A percentile compares a stretch with the other conserved stretches of the same genome.
Conservation (phyloP, 2,888 invertebrate genomes). For the Resseliella maxima region DNA sequence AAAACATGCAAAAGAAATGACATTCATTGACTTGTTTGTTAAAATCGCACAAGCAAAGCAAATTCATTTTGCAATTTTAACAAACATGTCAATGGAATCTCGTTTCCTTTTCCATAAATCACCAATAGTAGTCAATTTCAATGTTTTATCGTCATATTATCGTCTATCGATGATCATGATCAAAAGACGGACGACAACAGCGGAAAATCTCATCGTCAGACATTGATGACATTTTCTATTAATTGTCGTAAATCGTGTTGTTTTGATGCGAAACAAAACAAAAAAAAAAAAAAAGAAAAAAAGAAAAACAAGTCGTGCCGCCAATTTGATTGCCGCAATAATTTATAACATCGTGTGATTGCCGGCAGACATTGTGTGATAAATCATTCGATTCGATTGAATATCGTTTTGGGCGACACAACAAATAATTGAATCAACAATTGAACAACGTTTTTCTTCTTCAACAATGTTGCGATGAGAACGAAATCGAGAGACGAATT, state of each 20-base stretch:
- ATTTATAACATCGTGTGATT: neutral
- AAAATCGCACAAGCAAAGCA: neutral
- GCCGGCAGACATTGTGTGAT: neutral
- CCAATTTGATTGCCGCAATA: neutral
- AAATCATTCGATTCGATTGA: neutral
- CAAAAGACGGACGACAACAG: too few species aligned
- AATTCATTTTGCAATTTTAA: neutral
- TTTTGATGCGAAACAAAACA: neutral
- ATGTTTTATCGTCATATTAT: neutral
- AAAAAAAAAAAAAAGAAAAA: too few species aligned
- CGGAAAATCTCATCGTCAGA: neutral
- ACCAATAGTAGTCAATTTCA: neutral
- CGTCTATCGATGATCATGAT: neutral
- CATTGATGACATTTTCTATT: neutral
- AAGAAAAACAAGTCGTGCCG: slow-evolving; percentile 18
- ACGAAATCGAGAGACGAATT: neutral
- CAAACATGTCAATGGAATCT: too few species aligned
- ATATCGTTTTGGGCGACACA: neutral
- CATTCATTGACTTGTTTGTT: too few species aligned
- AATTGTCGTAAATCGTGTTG: neutral
- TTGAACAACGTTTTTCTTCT: too few species aligned
- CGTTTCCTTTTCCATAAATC: neutral
- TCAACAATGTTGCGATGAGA: slow-evolving; percentile 23
- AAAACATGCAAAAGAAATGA: neutral
- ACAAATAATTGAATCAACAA: too few species aligned